Evolutionary conservation across 2,113 vertebrate species (phyloP).

Genomic region (Myrmecophaga tridactyla): DNA sequence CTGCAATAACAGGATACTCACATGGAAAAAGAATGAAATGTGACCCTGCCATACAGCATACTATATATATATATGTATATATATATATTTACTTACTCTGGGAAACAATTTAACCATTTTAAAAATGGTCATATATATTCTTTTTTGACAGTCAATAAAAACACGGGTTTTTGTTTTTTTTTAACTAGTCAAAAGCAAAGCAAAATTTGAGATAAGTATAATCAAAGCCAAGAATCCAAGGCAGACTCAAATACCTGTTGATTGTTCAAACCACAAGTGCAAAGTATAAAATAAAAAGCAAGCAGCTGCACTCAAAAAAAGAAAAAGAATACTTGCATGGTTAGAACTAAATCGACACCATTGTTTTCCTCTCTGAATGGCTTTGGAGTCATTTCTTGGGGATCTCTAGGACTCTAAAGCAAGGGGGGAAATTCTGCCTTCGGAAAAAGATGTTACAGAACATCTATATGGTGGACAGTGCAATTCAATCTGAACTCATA

Average conservation of each 20-base stretch:
- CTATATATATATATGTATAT: too few species aligned
- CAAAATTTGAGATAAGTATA: too few species aligned
- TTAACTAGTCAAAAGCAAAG: neutral
- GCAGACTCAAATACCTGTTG: neutral
- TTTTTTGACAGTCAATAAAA: neutral
- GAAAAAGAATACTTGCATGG: too few species aligned
- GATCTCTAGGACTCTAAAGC: neutral
- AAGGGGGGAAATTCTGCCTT: neutral
- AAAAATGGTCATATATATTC: neutral
- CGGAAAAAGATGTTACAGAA: neutral
- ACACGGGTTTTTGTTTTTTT: neutral
- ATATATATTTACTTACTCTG: too few species aligned
- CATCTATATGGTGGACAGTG: neutral
- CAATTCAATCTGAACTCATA: neutral
- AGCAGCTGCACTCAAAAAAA: neutral
- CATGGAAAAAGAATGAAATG: too few species aligned
- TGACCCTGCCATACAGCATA: too few species aligned
- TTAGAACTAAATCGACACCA: too few species aligned
- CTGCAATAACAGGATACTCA: too few species aligned
- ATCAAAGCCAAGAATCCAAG: too few species aligned
- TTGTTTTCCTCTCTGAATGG: too few species aligned
- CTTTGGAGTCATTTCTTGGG: neutral
- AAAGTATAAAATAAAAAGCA: neutral
- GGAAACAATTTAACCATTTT: too few species aligned
- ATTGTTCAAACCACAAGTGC: neutral